Base-by-base conservation (phyloP, 2,888 invertebrate species). In the Thera britannica region DNA sequence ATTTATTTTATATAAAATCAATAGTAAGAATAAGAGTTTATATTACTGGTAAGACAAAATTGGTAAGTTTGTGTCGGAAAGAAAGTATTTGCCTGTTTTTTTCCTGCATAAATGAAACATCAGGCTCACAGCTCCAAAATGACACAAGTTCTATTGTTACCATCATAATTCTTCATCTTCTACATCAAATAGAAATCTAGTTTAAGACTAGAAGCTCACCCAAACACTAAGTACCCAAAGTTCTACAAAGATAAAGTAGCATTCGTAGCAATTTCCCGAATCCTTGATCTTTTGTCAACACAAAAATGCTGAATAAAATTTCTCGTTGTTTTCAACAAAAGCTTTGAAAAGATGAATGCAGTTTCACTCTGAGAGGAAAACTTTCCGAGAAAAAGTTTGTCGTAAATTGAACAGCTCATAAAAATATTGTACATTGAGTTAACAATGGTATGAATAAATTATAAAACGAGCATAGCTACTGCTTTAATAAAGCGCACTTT, bases 361-460 rank as follows among this genome's bases (percentile, higher is more conserved):
- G 65, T 44, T 65, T 54, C n/a, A 48, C 48, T 58, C 49, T 61
- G 54, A 60, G 55, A 65, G 60, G 48, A 58, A 65, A 68, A 68
- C 64, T 68, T 62, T 48, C 11, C 12, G 12, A 51, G 57, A 56
- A 62, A 65, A 68, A 65, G 58, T 62, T 61, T 46, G 49, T 9
- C 44, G 44, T 46, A 65, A 64, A 65, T 65, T 65, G 68, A 68
- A 55, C 62, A 62, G 55, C 49, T 68, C 64, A 55, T 61, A 63
- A 63, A 67, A 65, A 36, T 60, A 68, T 46, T 46, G 54, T 58
- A 58, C 62, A 54, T 52, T 65, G 46, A n/a, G 46, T 58, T 55
- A 49, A 65, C 58, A 62, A 62, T 54, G 58, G 23, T 3, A 12
- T 49, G n/a, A n/a, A 52, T 9, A 52, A 52, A 34, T 52, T 49